Evolutionary conservation across 2,888 invertebrate genomes (phyloP).

Genomic region (Nomada ferruginata): DNA sequence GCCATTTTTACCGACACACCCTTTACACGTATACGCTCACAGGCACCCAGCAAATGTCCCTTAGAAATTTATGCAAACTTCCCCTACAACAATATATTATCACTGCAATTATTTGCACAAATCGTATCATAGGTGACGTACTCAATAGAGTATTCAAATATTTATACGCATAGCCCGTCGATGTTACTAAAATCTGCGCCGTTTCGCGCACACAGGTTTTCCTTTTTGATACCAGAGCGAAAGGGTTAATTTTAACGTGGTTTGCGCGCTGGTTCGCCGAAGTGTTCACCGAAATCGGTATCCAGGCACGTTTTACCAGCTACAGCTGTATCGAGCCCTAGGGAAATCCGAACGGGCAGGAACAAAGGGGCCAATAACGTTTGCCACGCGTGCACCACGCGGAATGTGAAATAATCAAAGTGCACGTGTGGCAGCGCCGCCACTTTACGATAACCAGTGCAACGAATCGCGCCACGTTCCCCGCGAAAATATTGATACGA

Average conservation of each 20-base stretch:
- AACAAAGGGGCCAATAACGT: constrained; percentile 42
- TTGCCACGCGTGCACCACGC: constrained; percentile 45
- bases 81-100: no score
- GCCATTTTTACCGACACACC: no score
- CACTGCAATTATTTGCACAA: no score
- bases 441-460: background rate
- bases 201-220: no score
- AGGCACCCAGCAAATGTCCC: no score
- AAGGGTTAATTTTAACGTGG: background rate
- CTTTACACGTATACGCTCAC: no score
- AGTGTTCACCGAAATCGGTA: constrained; percentile 63
- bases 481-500: constrained; percentile 13
- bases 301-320: constrained; percentile 61
- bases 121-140: no score
- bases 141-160: no score
- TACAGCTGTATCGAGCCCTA: constrained; percentile 60
- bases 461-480: background rate
- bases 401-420: constrained; percentile 69
- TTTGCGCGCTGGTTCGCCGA: constrained; percentile 16
- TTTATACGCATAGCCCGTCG: no score
- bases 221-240: no score
- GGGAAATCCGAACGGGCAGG: constrained; percentile 63
- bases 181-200: no score
- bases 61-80: no score
- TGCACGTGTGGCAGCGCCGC: constrained; percentile 34